These are phyloP conservation scores for Acanthochromis polyacanthus DNA, from an alignment of 2,113 vertebrate genomes.

Conservation along the genomic window DNA sequence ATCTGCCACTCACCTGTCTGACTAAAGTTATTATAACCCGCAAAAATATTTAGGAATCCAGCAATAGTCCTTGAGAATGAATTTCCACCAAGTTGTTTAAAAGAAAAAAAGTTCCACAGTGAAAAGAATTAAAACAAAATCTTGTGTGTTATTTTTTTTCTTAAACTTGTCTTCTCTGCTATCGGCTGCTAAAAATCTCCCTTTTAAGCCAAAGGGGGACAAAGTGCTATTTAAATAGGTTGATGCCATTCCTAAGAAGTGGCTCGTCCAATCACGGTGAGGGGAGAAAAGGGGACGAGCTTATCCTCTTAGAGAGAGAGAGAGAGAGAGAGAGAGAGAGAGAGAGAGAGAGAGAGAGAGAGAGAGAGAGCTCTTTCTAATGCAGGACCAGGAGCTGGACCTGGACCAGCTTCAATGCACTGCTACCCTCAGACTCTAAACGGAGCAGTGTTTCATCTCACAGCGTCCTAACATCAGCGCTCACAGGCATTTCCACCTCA, in stretches of 20 bases:
- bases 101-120: slow-evolving; percentile 35
- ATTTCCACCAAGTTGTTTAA: slow-evolving; percentile 9
- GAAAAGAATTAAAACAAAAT: slow-evolving; percentile 14
- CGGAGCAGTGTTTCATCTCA: slow-evolving; percentile 75
- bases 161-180: slow-evolving; percentile 41
- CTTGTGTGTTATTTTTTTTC: slow-evolving; percentile 6
- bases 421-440: slow-evolving; percentile 66
- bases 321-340: slow-evolving; percentile 49
- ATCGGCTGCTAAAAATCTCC: slow-evolving; percentile 61
- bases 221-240: slow-evolving; percentile 91
- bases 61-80: slow-evolving; percentile 63
- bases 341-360: slow-evolving; percentile 51
- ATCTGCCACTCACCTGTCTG: slow-evolving; percentile 69
- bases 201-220: slow-evolving; percentile 73
- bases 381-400: slow-evolving; percentile 4
- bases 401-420: slow-evolving; percentile 50
- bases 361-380: slow-evolving; percentile 54
- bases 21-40: slow-evolving; percentile 47
- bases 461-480: slow-evolving; percentile 64
- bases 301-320: slow-evolving; percentile 77
- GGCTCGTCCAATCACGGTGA: slow-evolving; percentile 88
- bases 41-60: slow-evolving; percentile 59
- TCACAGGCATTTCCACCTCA: slow-evolving; percentile 27
- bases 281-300: slow-evolving; percentile 82
- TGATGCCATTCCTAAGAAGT: slow-evolving; percentile 89